These are phyloP conservation scores for Gerris buenoi DNA, from an alignment of 1,140 invertebrate genomes.

Conservation along the genomic window DNA sequence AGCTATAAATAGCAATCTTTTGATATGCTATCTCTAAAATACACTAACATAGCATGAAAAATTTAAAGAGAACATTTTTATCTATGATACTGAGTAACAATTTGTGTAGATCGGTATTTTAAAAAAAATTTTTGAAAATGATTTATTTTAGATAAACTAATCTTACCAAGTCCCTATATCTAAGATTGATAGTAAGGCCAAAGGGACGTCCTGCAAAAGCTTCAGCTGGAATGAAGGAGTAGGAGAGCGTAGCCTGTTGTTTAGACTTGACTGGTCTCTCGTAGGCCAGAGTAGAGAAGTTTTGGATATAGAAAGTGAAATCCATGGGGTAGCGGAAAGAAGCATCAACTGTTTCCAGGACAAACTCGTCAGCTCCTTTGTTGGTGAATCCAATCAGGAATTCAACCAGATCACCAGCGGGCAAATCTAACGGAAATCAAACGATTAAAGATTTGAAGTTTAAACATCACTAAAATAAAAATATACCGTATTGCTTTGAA, in stretches of 20 bases:
- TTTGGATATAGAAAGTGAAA: conserved; percentile 95
- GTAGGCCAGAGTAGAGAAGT: conserved; percentile 85
- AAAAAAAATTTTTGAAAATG: conserved; percentile 5
- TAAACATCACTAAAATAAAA: too few relatives aligned
- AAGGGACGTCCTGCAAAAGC: conserved; percentile 89
- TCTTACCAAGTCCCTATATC: conserved; percentile 73
- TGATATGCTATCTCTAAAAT: too few relatives aligned
- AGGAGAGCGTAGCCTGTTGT: conserved; percentile 86
- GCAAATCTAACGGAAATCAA: conserved; percentile 32
- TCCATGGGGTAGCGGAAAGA: conserved; percentile 98
- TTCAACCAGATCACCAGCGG: conserved; percentile 81
- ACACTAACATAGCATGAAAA: too few relatives aligned
- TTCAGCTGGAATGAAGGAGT: conserved; percentile 89
- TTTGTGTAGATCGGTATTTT: neutral
- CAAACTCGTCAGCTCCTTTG: conserved; percentile 78
- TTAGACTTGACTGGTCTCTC: conserved; percentile 75
- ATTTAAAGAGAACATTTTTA: too few relatives aligned
- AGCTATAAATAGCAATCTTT: too few relatives aligned
- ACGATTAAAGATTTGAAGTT: too few relatives aligned
- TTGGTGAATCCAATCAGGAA: conserved; percentile 94
- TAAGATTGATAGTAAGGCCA: conserved; percentile 82
- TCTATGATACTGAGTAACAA: too few relatives aligned
- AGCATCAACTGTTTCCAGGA: conserved; percentile 84
- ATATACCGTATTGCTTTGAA: too few relatives aligned
- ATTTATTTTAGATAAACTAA: conserved; percentile 8